Evolutionary conservation across 2,888 invertebrate genomes (phyloP).

Genomic region (Netelia inedita): DNA sequence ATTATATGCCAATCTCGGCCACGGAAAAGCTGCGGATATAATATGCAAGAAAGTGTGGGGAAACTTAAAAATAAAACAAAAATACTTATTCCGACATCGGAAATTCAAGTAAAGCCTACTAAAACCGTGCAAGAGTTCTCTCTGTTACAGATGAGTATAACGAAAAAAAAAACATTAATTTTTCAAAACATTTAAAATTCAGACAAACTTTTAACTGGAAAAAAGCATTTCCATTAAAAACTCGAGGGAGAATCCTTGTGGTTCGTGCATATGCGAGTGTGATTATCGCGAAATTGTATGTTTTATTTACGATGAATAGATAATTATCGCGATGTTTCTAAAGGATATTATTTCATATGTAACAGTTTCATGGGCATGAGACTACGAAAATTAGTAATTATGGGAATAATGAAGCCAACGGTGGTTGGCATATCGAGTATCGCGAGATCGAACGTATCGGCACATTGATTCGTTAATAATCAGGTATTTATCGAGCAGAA

Average conservation of each 20-base stretch:
- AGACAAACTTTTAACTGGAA: constrained; percentile 60
- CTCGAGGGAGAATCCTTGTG: background rate
- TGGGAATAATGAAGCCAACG: background rate
- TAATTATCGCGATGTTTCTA: background rate
- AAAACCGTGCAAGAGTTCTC: background rate
- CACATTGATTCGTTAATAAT: constrained; percentile 54
- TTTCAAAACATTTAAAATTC: constrained; percentile 56
- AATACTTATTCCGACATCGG: background rate
- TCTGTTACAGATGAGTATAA: background rate
- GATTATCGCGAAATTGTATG: background rate
- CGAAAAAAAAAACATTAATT: constrained; percentile 57
- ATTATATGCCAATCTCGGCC: constrained; percentile 73
- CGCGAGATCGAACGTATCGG: background rate
- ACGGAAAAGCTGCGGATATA: constrained; percentile 44
- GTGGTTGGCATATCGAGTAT: background rate
- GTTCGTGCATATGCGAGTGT: background rate
- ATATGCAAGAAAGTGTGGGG: constrained; percentile 25
- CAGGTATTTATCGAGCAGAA: constrained; percentile 35
- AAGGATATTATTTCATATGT: background rate
- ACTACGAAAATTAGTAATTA: constrained; percentile 4
- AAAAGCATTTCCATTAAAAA: background rate
- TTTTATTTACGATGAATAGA: background rate
- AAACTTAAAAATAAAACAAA: constrained; percentile 22
- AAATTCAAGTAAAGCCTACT: background rate
- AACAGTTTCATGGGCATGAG: background rate